Base-by-base conservation (phyloP, 2,797 vertebrate species). In the Rhabdophis nuchalis region DNA sequence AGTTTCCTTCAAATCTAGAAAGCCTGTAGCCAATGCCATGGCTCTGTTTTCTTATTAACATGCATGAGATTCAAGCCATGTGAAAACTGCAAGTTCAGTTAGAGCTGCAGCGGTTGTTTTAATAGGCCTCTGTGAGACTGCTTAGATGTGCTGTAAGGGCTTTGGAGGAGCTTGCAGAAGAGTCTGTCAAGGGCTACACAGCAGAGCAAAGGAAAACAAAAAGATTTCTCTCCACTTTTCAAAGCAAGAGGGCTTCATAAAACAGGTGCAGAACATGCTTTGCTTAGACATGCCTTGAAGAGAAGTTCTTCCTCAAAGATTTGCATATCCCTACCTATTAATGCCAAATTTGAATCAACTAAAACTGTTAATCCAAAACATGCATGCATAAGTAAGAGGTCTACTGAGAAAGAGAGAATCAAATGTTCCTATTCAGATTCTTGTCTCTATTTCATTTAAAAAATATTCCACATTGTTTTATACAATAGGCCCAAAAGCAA, bases 401-500 rank as follows among this genome's bases (percentile, higher is more conserved):
- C 54, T 25, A 50, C 2, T 52, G 41, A 23, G 54, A 91, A 91
- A 88, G 14, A 32, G 18, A n/a, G 14, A 68, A 32, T 8, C 36
- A 77, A 56, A 77, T 87, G 16, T 72, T 57, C 29, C 32, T 46
- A 14, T 57, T 18, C 25, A 77, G 61, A 57, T 64, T 58, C 36
- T 77, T 77, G 29, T 36, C 36, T 41, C 29, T n/a, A 41, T 77
- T 60, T 88, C 72, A 58, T 36, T 89, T 92, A 10, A 18, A 60
- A 85, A 92, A 61, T 85, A 50, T 54, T 57, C 91, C 61, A 82
- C n/a, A 89, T 12, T 68, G 64, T 57, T 92, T 89, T 36, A 53
- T 61, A 32, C 4, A 16, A 68, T 36, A 92, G 32, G 32, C 60
- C 60, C 56, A 56, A 46, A 92, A 56, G 60, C 58, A 86, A 57